Percentiles rank a stretch among this genome's conserved stretches.
These are phyloP conservation scores for Xyrichtys novacula DNA, from an alignment of 2,797 vertebrate genomes.

Conservation along the genomic window DNA sequence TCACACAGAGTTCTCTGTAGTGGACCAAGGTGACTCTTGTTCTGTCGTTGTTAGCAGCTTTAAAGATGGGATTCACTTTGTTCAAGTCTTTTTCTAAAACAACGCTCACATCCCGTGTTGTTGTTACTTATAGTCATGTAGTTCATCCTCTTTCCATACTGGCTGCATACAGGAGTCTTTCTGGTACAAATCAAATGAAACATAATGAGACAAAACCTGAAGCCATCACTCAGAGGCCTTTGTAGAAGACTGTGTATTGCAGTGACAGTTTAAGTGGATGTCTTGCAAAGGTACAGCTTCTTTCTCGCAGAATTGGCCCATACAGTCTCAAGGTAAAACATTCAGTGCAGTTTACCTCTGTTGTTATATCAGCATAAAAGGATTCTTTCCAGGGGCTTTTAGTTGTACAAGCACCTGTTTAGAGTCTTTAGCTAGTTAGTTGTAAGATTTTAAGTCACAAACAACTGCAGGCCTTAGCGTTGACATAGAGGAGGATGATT, in stretches of 20 bases:
- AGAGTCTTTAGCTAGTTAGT: too few relatives aligned
- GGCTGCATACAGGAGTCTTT: constrained; percentile 4
- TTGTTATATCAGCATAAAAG: too few relatives aligned
- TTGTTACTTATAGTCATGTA: neutral
- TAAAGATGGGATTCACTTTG: constrained; percentile 21
- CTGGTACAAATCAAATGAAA: neutral
- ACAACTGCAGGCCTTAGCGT: neutral
- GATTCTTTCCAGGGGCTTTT: too few relatives aligned
- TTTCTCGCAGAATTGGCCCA: neutral
- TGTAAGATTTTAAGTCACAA: too few relatives aligned
- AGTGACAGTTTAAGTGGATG: neutral
- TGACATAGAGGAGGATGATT: neutral
- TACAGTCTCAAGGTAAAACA: neutral
- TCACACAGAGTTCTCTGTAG: neutral
- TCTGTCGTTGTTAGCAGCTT: constrained; percentile 23
- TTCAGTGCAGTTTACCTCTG: too few relatives aligned
- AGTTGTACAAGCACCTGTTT: too few relatives aligned
- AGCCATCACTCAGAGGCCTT: too few relatives aligned
- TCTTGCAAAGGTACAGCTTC: neutral
- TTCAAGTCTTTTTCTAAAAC: neutral
- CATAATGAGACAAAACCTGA: neutral
- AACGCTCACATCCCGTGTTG: neutral
- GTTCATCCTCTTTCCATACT: constrained; percentile 7
- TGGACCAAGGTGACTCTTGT: neutral
- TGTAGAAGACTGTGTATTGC: too few relatives aligned